These are phyloP conservation scores for Forficula auricularia DNA, from an alignment of 1,140 invertebrate species.

Conservation along the genomic window DNA sequence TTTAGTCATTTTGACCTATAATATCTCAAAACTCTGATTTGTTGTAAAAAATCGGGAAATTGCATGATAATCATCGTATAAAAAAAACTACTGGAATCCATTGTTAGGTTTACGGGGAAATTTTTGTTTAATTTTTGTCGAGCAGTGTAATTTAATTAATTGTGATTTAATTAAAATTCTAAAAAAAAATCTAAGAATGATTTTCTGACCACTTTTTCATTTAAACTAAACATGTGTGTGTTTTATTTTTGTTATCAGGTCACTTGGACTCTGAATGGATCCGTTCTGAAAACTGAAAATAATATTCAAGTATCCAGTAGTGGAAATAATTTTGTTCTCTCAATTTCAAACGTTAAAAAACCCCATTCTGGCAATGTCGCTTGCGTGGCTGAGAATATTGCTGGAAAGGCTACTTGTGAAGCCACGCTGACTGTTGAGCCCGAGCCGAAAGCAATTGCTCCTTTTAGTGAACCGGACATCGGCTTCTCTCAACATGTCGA, in stretches of 20 bases:
- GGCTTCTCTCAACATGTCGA: slow-evolving; percentile 8
- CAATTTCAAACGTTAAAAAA: slow-evolving; percentile 36
- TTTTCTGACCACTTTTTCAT: too few species aligned
- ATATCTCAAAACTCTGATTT: too few species aligned
- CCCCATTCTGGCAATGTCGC: slow-evolving; percentile 46
- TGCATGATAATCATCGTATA: too few species aligned
- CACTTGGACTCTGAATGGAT: slow-evolving; percentile 53
- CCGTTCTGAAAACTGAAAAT: slow-evolving; percentile 41
- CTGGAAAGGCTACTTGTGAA: slow-evolving; percentile 46
- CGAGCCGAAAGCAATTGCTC: slow-evolving; percentile 14
- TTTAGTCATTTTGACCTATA: too few species aligned
- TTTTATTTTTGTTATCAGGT: slow-evolving; percentile 29
- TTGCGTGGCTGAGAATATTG: slow-evolving; percentile 55
- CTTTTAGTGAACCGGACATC: not conserved
- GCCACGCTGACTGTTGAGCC: slow-evolving; percentile 37
- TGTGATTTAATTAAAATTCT: not conserved
- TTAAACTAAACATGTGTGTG: too few species aligned
- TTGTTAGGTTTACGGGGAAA: too few species aligned
- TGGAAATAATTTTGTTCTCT: slow-evolving; percentile 46
- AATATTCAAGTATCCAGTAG: slow-evolving; percentile 50
- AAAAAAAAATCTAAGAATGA: slow-evolving; percentile 1
- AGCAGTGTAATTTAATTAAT: too few species aligned
- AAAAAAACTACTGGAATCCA: too few species aligned
- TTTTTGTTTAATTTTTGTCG: too few species aligned
- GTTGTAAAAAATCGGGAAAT: too few species aligned